Base-by-base conservation (phyloP, 2,797 vertebrate species). In the Micropoecilia bifurca region DNA sequence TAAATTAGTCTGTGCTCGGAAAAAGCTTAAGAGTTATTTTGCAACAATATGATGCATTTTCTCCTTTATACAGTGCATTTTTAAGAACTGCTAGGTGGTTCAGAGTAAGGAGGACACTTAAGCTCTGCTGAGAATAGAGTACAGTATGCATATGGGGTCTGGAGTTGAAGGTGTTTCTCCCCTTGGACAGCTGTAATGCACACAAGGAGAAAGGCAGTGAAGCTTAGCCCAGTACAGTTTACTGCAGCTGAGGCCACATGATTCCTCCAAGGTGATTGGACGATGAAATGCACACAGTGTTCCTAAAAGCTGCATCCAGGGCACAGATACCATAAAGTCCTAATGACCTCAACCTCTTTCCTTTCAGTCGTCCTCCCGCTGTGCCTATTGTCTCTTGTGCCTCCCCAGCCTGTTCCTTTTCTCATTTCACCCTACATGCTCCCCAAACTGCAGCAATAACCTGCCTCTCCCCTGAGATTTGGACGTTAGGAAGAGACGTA, bases 181-280 rank as follows among this genome's bases (percentile, higher is more conserved):
- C 75, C 55, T 75, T 76, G 82, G 87, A 81, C 73, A 22, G 82
- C 87, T 75, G 82, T 85, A 75, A 86, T 72, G 43, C 45, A 69
- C 83, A 83, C 55, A 1, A 78, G 87, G 79, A 89, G 78, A 75
- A 68, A 82, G 71, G 86, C 86, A 80, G 81, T 75, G 87, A 78
- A 85, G 90, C 85, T 39, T 18, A 77, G 80, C 83, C 80, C 89
- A 90, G 86, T 89, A 88, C 80, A 89, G 87, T 94, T 92, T 91
- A 91, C 88, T 84, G 89, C 90, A 84, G 84, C 77, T 87, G 81
- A 84, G 68, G 78, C 83, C 75, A 76, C 86, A 74, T 71, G 74
- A 84, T 87, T 87, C 89, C 77, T 90, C 80, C 91, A 93, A 92
- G 90, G 90, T 90, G 92, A 91, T 88, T 28, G 85, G 91, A 89